phyloP scores from a whole-genome alignment of 2,888 invertebrate genomes.

The Erynnis tages region DNA sequence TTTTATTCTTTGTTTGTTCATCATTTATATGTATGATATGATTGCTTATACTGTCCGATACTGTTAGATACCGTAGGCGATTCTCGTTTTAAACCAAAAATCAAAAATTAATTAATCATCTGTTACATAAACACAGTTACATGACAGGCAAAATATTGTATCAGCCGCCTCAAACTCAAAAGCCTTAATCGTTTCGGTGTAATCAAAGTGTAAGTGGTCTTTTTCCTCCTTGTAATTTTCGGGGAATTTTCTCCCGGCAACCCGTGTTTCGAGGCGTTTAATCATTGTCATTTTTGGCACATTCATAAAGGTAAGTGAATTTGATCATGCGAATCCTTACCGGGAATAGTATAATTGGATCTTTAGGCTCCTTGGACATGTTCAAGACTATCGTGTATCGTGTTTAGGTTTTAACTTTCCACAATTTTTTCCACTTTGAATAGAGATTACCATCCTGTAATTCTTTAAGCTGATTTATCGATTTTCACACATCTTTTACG shows the following conservation, averaged over 20 bases:
- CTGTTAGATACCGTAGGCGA: too few relatives aligned
- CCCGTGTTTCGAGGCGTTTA: not conserved
- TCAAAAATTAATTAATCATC: conserved; percentile 10
- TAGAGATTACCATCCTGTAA: too few relatives aligned
- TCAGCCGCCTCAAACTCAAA: conserved; percentile 17
- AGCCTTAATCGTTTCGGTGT: conserved; percentile 18
- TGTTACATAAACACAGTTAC: conserved; percentile 9
- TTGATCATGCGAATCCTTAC: not conserved
- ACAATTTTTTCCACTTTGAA: too few relatives aligned
- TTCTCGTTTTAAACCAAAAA: not conserved
- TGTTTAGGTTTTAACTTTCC: too few relatives aligned
- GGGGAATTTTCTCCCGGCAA: conserved; percentile 14
- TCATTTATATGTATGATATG: too few relatives aligned
- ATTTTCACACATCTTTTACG: too few relatives aligned
- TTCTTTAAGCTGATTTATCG: too few relatives aligned
- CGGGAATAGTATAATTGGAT: too few relatives aligned
- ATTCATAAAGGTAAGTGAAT: conserved; percentile 17
- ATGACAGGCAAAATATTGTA: conserved; percentile 23
- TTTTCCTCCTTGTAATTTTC: conserved; percentile 25
- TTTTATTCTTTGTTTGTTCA: too few relatives aligned
- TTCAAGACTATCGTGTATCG: too few relatives aligned
- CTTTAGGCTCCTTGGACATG: too few relatives aligned
- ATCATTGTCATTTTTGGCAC: conserved; percentile 14
- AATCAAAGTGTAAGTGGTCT: conserved; percentile 17
- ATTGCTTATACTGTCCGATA: too few relatives aligned